These are phyloP conservation scores for Eucera pruinosa DNA, from an alignment of 2,888 invertebrate species.

Conservation along the genomic window DNA sequence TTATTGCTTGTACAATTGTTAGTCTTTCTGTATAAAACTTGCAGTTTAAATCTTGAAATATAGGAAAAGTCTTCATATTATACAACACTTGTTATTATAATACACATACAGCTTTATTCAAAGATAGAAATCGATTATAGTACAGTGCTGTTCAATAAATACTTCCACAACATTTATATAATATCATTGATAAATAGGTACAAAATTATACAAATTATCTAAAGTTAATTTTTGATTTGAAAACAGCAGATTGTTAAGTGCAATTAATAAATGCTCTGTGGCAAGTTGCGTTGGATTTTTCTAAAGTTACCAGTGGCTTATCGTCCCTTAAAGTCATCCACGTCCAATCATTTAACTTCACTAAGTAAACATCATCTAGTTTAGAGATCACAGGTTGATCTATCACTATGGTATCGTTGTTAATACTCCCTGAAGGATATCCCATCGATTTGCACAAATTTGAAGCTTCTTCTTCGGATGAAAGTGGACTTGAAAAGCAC, in stretches of 20 bases:
- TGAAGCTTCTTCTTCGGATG: conserved; percentile 84
- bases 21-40: too few relatives aligned
- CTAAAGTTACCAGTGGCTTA: conserved; percentile 68
- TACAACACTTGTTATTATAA: background rate
- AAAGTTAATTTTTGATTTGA: background rate
- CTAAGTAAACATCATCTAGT: conserved; percentile 73
- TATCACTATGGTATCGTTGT: conserved; percentile 16
- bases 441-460: conserved; percentile 88
- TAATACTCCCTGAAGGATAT: conserved; percentile 85
- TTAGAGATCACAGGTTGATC: conserved; percentile 59
- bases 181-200: background rate
- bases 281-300: conserved; percentile 66
- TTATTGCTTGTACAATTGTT: too few relatives aligned
- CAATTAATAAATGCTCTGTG: conserved; percentile 74
- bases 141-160: background rate
- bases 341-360: conserved; percentile 68
- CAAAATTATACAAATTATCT: too few relatives aligned
- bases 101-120: background rate
- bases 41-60: too few relatives aligned
- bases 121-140: background rate
- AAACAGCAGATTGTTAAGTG: background rate
- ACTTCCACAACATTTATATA: background rate
- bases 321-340: conserved; percentile 73
- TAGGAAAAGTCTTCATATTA: too few relatives aligned
- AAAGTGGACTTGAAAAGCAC: conserved; percentile 85